Conservation (phyloP, 2,797 vertebrate genomes). For the Spinus olivaceus region DNA sequence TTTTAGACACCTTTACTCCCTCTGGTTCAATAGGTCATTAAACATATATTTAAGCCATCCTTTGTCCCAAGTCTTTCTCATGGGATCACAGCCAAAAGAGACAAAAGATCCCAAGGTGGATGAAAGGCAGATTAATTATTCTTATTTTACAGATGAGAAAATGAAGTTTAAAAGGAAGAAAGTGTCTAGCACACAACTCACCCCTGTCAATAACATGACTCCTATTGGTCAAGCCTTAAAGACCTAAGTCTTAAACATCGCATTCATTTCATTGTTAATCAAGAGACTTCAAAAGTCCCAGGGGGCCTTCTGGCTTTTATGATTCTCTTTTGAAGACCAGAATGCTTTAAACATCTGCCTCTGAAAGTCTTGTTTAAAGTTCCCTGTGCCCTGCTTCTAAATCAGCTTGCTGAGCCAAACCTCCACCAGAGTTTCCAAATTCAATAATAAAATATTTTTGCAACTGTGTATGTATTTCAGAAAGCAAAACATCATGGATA, state of each 20-base stretch:
- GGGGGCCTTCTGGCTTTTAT: background rate
- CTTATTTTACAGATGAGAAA: conserved; percentile 11
- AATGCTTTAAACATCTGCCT: background rate
- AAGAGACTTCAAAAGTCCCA: background rate
- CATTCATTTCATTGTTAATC: background rate
- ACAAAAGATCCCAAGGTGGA: conserved; percentile 14
- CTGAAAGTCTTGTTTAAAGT: background rate
- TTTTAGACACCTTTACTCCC: background rate
- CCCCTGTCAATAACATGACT: background rate
- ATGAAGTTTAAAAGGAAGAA: background rate
- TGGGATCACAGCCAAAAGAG: background rate
- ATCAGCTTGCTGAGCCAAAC: background rate
- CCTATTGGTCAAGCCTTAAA: background rate
- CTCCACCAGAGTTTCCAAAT: background rate
- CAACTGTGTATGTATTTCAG: background rate
- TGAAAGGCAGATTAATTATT: conserved; percentile 29
- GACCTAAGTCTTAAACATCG: background rate
- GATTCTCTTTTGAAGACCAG: background rate
- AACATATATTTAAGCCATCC: background rate
- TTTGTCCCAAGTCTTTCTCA: background rate
- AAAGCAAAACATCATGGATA: background rate
- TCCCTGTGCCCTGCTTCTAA: background rate
- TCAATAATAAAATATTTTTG: background rate
- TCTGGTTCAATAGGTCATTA: conserved; percentile 40
- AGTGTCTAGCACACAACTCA: background rate